Base-by-base conservation (phyloP, 2,888 invertebrate species). In the Mallateleia sp. region DNA sequence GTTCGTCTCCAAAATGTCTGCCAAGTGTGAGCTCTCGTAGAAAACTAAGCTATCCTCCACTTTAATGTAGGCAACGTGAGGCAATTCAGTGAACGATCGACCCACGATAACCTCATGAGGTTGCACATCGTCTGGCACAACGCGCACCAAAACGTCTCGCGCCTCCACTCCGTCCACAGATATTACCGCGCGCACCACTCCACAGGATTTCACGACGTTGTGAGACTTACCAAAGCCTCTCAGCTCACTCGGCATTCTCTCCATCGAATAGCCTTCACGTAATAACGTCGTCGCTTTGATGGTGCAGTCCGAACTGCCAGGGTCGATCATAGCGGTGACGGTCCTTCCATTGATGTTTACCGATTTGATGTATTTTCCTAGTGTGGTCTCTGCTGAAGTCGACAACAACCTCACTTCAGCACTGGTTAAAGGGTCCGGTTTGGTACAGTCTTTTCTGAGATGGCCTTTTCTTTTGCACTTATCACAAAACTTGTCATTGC, bases 111-210 rank as follows among this genome's bases (percentile, higher is more conserved):
- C 20, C 28, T 89, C 90, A 6, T 75, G 42, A n/a, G 80, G 56
- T 62, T 90, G 90, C 14, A 77, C 84, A 32, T 88, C 83, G 69
- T 91, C 89, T 14, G 89, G 89, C 11, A 91, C 91, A 15, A 90
- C 72, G 42, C 88, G 62, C 15, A 90, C 28, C 9, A 64, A 50
- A 1, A 91, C 77, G 3, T 77, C 32, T 8, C 32, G 32, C 8
- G 32, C 32, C 32, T 32, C 32, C 6, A 32, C 32, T 32, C 32
- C 8, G 4, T 32, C 32, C 32, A 32, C 32, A 32, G 32, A 4
- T 32, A 32, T 32, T 8, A 8, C 8, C 6, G 32, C 32, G 8
- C 32, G 4, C 32, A 32, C 32, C 32, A 32, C 32, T 32, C 32
- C 38, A 38, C 9, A 14, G 14, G 38, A 38, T 11, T 38, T 6